Conservation (phyloP, 2,113 vertebrate genomes). For the Leucopsar rothschildi region DNA sequence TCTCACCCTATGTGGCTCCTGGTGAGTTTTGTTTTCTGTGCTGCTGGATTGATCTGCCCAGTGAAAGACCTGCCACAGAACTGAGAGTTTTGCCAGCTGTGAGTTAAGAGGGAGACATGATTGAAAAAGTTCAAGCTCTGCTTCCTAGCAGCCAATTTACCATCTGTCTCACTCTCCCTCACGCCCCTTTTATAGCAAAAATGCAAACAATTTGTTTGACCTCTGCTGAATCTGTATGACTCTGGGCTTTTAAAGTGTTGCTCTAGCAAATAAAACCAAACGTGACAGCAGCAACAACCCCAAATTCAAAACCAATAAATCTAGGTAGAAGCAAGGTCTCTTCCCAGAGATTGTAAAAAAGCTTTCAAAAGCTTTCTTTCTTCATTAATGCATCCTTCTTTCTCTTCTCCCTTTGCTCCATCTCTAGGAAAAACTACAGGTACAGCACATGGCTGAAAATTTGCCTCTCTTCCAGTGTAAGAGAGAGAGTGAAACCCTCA, state of each 20-base stretch:
- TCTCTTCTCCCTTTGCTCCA: neutral
- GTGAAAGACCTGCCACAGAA: conserved; percentile 40
- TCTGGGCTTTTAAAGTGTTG: conserved; percentile 33
- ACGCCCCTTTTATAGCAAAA: conserved; percentile 57
- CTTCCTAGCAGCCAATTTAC: conserved; percentile 52
- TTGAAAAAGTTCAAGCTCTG: conserved; percentile 61
- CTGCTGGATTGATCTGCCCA: conserved; percentile 64
- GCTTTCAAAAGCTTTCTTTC: neutral
- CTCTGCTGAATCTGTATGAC: conserved; percentile 40
- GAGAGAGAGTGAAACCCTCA: neutral
- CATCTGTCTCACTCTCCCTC: conserved; percentile 49
- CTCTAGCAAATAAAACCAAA: conserved; percentile 21
- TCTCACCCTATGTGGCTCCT: conserved; percentile 58
- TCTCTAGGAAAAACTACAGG: neutral
- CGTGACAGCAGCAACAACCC: neutral
- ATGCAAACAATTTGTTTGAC: conserved; percentile 69
- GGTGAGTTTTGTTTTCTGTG: conserved; percentile 64
- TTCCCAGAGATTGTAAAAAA: neutral
- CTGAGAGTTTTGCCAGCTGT: conserved; percentile 54
- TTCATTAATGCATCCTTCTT: neutral
- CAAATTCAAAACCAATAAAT: neutral
- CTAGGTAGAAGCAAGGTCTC: neutral
- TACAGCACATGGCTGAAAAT: neutral
- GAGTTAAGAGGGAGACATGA: conserved; percentile 57
- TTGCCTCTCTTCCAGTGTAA: neutral